These are phyloP conservation scores for Anser cygnoides DNA, from an alignment of 2,113 vertebrate species.

Conservation along the genomic window DNA sequence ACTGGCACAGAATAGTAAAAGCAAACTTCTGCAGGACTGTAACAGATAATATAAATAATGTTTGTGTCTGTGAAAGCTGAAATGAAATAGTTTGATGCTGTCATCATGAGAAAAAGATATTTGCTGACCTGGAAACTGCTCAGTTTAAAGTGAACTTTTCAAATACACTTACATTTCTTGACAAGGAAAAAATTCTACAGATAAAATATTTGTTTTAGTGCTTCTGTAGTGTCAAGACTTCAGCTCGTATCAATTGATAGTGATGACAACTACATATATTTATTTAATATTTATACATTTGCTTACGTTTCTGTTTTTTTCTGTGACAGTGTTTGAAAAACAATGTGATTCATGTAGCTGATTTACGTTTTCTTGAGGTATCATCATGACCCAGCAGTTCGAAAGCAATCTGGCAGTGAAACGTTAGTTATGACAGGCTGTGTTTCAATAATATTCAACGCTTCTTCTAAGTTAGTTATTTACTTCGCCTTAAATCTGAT, in stretches of 20 bases:
- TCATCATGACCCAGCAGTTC: background rate
- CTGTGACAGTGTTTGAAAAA: background rate
- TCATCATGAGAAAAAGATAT: background rate
- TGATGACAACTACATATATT: background rate
- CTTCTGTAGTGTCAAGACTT: background rate
- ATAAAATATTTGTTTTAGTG: background rate
- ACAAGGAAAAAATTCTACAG: background rate
- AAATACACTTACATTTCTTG: background rate
- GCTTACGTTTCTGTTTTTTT: background rate
- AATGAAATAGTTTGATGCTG: background rate
- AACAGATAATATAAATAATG: background rate
- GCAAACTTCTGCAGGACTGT: background rate
- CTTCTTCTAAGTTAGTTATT: background rate
- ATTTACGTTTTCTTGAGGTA: background rate
- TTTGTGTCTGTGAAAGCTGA: background rate
- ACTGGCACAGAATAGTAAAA: background rate
- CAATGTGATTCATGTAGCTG: background rate
- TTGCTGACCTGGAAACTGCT: background rate
- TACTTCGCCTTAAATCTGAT: background rate
- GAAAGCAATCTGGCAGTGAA: background rate
- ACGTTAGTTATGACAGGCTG: background rate
- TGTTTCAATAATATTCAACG: background rate
- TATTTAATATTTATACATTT: background rate
- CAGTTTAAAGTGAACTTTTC: background rate
- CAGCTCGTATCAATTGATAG: background rate